Evolutionary conservation across 2,797 vertebrate genomes (phyloP), one percentile per base, ranked within the genome.

Genomic region (Clarias laeviceps): DNA sequence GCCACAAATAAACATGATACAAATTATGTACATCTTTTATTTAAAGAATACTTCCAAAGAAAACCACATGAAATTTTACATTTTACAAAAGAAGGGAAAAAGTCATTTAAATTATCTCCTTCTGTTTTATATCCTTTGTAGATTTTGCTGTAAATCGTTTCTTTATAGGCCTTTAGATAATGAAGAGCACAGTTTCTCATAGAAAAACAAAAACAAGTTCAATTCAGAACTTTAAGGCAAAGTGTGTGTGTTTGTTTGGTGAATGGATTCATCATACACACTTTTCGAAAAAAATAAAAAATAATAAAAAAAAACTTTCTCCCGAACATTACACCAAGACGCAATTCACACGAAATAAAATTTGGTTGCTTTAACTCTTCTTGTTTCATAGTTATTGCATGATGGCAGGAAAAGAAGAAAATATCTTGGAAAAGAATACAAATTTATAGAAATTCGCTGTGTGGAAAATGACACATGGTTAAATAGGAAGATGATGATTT

Each of bases 11-110:
- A 90, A 88, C 83, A 90, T 88, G 84, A 92, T 93, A 92, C 91
- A 92, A 93, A 92, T 90, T 90, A 92, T 93, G 85, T 91, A 93
- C 93, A 92, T 85, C 81, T 88, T 78, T 80, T 86, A 40, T 89
- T 87, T 89, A 91, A 93, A 91, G 77, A 90, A 87, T 88, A 83
- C 14, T 85, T 89, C 85, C 82, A 73, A 80, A 80, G 74, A 84
- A 74, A 86, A 85, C 56, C 66, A 84, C 74, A 27, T 73, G 78
- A 78, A 85, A 87, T 85, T 70, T 54, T 32, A 61, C 56, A 73
- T 87, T 24, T 54, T 8, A 83, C 90, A 83, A 88, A 90, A 66
- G 20, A 66, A 80, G 24, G 40, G 27, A 66, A 80, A 45, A 24
- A 59, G 20, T 57, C 80, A 88, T 79, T 87, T 84, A 90, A 90